phyloP scores from a whole-genome alignment of 2,113 vertebrate species.

The Chloropsis cyanopogon region DNA sequence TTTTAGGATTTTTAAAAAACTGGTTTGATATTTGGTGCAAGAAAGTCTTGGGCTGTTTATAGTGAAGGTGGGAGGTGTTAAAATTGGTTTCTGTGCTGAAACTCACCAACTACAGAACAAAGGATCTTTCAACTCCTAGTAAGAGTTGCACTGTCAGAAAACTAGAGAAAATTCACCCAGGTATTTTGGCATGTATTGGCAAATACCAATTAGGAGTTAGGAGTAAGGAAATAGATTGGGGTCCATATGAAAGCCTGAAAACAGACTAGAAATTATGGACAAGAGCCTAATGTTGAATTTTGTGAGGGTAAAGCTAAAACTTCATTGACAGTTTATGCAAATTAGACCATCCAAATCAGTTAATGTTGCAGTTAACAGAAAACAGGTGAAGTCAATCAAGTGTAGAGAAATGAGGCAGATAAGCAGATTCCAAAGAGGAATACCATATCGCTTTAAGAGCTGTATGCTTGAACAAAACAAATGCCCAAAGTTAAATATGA shows the following conservation, averaged over 20 bases:
- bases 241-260: background rate
- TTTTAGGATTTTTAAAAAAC: background rate
- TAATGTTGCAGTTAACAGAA: background rate
- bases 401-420: background rate
- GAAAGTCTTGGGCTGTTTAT: background rate
- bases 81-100: background rate
- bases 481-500: background rate
- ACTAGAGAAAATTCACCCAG: background rate
- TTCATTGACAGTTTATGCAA: background rate
- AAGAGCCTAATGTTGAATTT: background rate
- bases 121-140: background rate
- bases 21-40: background rate
- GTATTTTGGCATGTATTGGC: background rate
- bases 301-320: background rate
- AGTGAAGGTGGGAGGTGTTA: constrained; percentile 6
- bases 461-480: background rate
- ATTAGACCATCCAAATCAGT: background rate
- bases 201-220: too few species aligned
- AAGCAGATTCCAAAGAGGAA: background rate
- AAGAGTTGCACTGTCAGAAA: background rate
- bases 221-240: background rate
- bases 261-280: background rate
- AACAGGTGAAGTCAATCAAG: background rate
- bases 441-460: background rate
- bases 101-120: background rate